Conservation (phyloP, 2,888 invertebrate genomes). For the Drosophila incognita region DNA sequence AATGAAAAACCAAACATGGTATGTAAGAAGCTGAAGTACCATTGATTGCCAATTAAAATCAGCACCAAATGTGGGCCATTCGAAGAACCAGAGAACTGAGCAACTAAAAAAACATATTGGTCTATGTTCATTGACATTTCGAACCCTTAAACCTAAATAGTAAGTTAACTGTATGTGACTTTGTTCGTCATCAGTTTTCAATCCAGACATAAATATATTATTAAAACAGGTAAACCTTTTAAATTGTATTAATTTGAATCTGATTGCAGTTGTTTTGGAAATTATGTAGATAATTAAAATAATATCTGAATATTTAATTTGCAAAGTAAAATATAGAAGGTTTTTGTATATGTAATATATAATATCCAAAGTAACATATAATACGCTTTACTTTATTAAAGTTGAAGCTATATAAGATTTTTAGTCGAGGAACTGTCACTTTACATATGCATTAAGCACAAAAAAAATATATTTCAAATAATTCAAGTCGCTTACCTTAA, state of each 20-base stretch:
- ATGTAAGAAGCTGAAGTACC: not conserved
- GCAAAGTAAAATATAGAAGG: not conserved
- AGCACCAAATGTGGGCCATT: not conserved
- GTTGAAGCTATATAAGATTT: not conserved
- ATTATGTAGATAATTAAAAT: not conserved
- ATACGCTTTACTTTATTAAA: not conserved
- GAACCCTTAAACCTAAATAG: not conserved
- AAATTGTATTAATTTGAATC: not conserved
- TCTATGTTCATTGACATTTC: not conserved
- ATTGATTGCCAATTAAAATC: constrained; percentile 10
- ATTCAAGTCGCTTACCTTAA: not conserved
- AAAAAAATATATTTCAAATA: not conserved
- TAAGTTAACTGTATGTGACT: not conserved
- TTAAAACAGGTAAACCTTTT: too few species aligned
- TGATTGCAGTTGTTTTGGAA: not conserved
- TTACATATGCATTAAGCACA: not conserved
- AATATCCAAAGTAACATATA: not conserved
- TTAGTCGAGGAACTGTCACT: not conserved
- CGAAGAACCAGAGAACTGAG: not conserved
- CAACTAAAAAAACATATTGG: not conserved
- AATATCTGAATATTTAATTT: not conserved
- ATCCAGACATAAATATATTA: not conserved
- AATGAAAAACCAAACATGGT: not conserved
- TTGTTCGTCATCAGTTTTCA: not conserved
- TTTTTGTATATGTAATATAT: not conserved